Evolutionary conservation across 2,113 vertebrate genomes (phyloP), one percentile per base, ranked within the genome.

Genomic region (Sinocyclocheilus grahami): DNA sequence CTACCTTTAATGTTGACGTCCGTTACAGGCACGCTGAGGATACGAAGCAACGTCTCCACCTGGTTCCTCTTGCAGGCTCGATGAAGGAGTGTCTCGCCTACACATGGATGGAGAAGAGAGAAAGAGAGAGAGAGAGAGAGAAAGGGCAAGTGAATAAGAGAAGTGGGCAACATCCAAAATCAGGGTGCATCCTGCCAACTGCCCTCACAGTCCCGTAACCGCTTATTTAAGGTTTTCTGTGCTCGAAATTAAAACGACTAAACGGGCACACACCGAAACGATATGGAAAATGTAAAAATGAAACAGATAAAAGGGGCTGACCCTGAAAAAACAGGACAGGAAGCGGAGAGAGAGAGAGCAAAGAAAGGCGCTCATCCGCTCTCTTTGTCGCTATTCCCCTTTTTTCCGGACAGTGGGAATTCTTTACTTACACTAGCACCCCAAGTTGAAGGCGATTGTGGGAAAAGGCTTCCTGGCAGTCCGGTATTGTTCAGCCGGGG

Each of bases 1-100:
- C 94, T 96, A 99, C 98, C 98, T 97, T 96, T 96, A 93, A 93
- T 92, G 90, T 99, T 99, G 94, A 97, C 93, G 90, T 98, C 97
- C 86, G 71, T 94, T 93, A 95, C 97, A 90, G 96, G 96, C 86
- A 93, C 88, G 90, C 96, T 93, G 77, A 99, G 96, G 93, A 97
- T 96, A 91, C 93, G 89, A 91, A 96, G 94, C 92, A 98, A 93
- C 39, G 88, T 97, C 86, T 97, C 95, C 94, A 98, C 96, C 93
- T 97, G 96, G 97, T 99, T 98, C 93, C 90, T 96, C 94, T 92
- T 96, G 95, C 97, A 98, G 91, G 96, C 96, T 96, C 88, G 95
- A 95, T 99, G 98, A 91, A 99, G 94, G 91, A 95, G 94, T 92
- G 97, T 98, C 95, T 99, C 96, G 93, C 97, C 97, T 99, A 86